Evolutionary conservation across 2,888 invertebrate genomes (phyloP).

Genomic region (Halocaridina rubra): DNA sequence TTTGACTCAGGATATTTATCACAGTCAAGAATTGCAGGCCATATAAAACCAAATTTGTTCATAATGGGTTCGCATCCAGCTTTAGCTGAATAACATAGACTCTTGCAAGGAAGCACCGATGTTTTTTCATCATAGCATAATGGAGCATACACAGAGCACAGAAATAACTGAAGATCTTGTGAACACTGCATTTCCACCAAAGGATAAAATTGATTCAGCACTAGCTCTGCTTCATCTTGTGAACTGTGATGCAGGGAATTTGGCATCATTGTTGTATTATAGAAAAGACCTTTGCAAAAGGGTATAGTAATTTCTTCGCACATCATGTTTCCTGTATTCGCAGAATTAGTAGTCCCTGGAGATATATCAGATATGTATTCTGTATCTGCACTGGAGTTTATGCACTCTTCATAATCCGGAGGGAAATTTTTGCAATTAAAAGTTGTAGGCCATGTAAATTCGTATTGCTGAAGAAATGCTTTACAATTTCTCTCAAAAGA

Average conservation of each 20-base stretch:
- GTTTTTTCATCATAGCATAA: slow-evolving; percentile 91
- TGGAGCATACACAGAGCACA: slow-evolving; percentile 98
- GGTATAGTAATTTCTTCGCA: slow-evolving; percentile 98
- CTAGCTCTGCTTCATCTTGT: slow-evolving; percentile 96
- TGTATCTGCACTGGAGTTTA: no score
- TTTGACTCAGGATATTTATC: slow-evolving; percentile 86
- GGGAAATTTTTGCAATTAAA: slow-evolving; percentile 96
- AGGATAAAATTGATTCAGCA: slow-evolving; percentile 98
- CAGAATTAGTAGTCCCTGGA: neutral
- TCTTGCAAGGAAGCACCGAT: slow-evolving; percentile 91
- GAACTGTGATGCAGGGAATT: slow-evolving; percentile 97
- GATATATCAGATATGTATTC: no score
- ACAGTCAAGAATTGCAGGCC: slow-evolving; percentile 98
- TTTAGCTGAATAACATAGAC: slow-evolving; percentile 92
- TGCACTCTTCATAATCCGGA: neutral
- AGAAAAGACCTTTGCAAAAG: slow-evolving; percentile 96
- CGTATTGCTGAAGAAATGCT: slow-evolving; percentile 90
- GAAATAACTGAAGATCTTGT: slow-evolving; percentile 93
- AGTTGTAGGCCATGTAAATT: slow-evolving; percentile 95
- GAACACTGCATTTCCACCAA: slow-evolving; percentile 98
- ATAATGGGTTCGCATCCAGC: slow-evolving; percentile 96
- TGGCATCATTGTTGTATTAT: slow-evolving; percentile 95
- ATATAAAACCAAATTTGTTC: slow-evolving; percentile 87
- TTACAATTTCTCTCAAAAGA: slow-evolving; percentile 93
- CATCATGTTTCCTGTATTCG: neutral